phyloP scores from a whole-genome alignment of 2,888 invertebrate genomes.

The Lithophane socia region DNA sequence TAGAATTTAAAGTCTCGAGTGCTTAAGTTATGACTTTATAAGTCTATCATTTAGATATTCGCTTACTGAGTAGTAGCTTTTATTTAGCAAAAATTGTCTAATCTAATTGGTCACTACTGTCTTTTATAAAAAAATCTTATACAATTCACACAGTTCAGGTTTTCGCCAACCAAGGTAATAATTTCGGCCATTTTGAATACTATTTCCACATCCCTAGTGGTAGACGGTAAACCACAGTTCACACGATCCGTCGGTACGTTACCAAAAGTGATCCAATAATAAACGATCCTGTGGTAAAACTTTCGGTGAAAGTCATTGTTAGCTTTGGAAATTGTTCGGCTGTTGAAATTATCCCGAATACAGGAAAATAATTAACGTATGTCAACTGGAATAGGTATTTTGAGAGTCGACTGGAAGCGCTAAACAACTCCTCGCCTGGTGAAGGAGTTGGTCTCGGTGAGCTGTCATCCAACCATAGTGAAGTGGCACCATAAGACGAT shows the following conservation, averaged over 20 bases:
- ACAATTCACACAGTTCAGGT: background rate
- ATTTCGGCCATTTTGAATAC: background rate
- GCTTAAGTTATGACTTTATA: too few species aligned
- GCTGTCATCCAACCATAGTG: background rate
- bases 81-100: too few species aligned
- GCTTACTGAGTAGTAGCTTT: too few species aligned
- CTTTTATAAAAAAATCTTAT: background rate
- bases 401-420: background rate
- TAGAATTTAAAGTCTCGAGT: too few species aligned
- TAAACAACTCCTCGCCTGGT: background rate
- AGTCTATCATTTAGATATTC: too few species aligned
- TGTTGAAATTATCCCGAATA: background rate
- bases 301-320: slow-evolving; percentile 28
- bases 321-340: slow-evolving; percentile 12
- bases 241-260: slow-evolving; percentile 27
- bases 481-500: background rate
- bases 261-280: slow-evolving; percentile 37
- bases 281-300: slow-evolving; percentile 20
- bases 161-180: too few species aligned
- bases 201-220: slow-evolving; percentile 16
- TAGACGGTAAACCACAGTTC: slow-evolving; percentile 16
- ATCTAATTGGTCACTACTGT: too few species aligned
- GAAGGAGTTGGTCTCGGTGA: background rate
- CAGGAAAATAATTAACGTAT: background rate
- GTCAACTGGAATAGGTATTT: background rate